phyloP scores from a whole-genome alignment of 2,888 invertebrate species.

The Lasioglossum pauxillum region DNA sequence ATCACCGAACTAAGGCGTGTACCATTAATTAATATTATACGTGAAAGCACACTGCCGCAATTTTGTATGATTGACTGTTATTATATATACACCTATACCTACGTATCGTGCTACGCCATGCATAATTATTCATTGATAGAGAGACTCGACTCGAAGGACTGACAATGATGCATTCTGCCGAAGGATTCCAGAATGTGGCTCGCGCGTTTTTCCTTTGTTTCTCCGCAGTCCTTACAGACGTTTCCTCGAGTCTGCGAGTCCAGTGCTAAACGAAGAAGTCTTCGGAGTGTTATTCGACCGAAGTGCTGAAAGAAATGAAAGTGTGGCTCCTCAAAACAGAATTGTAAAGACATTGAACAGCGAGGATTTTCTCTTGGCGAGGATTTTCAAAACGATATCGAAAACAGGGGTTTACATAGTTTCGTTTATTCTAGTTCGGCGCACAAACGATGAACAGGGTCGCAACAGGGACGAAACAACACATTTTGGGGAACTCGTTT shows the following conservation, averaged over 20 bases:
- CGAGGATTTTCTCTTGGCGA: background rate
- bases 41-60: conserved; percentile 80
- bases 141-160: conserved; percentile 43
- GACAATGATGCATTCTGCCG: conserved; percentile 30
- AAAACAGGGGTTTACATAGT: background rate
- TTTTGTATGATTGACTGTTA: conserved; percentile 80
- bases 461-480: background rate
- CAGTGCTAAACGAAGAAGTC: background rate
- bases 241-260: background rate
- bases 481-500: background rate
- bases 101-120: conserved; percentile 53
- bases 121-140: conserved; percentile 51
- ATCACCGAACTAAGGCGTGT: conserved; percentile 51
- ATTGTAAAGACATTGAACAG: background rate
- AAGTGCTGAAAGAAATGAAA: background rate
- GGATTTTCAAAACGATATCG: background rate
- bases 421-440: background rate
- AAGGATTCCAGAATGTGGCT: conserved; percentile 39
- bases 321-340: background rate
- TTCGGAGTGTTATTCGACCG: background rate
- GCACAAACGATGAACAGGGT: background rate
- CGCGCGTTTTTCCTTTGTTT: background rate
- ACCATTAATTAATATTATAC: conserved; percentile 73
- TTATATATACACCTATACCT: conserved; percentile 70
- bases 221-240: background rate